phyloP scores from a whole-genome alignment of 2,113 vertebrate species.

The Protobothrops mucrosquamatus region DNA sequence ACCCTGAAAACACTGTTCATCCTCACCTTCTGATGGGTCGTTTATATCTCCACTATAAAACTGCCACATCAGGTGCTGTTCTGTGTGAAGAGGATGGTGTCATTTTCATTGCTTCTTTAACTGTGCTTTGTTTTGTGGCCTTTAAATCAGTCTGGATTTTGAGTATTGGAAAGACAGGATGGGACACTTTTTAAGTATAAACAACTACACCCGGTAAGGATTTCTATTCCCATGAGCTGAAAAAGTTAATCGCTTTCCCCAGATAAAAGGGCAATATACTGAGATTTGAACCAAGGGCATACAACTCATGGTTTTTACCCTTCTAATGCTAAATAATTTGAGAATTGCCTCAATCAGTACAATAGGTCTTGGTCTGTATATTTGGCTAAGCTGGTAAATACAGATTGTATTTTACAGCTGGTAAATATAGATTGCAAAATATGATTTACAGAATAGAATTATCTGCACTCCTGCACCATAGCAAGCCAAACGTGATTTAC shows the following conservation, averaged over 20 bases:
- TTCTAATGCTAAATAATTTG: background rate
- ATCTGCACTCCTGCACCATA: background rate
- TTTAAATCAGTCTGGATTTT: background rate
- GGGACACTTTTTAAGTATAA: background rate
- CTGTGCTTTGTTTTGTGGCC: background rate
- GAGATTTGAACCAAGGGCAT: background rate
- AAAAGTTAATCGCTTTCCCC: background rate
- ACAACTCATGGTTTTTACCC: background rate
- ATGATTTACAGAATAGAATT: background rate
- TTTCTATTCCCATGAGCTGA: background rate
- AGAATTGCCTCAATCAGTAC: no score
- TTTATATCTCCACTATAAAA: background rate
- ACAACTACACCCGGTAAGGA: background rate
- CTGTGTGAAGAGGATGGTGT: background rate
- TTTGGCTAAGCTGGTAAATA: background rate
- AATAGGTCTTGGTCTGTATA: background rate
- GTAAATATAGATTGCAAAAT: background rate
- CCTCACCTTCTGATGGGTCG: conserved; percentile 25
- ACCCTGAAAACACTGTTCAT: conserved; percentile 15
- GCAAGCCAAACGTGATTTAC: background rate
- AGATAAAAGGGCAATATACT: background rate
- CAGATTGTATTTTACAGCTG: background rate
- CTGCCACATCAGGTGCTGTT: background rate
- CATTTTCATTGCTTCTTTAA: background rate
- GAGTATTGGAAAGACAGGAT: background rate